Base-by-base conservation (phyloP, 1,140 invertebrate genomes). In the Temnothorax longispinosus region DNA sequence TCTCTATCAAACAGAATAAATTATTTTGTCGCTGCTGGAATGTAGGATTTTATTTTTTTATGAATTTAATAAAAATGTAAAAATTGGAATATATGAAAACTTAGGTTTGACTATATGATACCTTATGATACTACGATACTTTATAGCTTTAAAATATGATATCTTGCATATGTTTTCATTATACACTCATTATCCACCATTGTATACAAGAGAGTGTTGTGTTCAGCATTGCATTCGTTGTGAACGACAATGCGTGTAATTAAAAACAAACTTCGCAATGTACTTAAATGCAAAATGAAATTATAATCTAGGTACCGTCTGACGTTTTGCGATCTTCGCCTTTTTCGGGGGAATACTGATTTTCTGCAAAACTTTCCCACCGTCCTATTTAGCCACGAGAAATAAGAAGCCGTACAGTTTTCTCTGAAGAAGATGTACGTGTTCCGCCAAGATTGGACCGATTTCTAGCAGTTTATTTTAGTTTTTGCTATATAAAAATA, bases 1-100 rank as follows among this genome's bases (percentile, higher is more conserved):
- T 47, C 7, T 60, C 11, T 69, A 56, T 82, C 15, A 82, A 71
- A 82, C 38, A 58, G 50, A 56, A 82, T 13, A 60, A 50, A 60
- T 74, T n/a, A 56, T 47, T 41, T 81, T 81, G 32, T 69, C 65
- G 38, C 21, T 35, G 32, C 67, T 35, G 44, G 27, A 44, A 82
- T 18, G 65, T 58, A 10, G 10, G n/a, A 44, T 72, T 72, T 47
- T 58, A 82, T 47, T 44, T 58, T 13, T 41, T 15, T 6, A 13
- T 69, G 11, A 54, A 56, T 44, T 58, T 71, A 3, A 56, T 58
- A 41, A 72, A 82, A 52, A 47, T 11, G 35, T 27, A 21, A 75
- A 75, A 80, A 52, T 78, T 78, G 27, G 10, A 67, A 67, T 67
- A 11, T 27, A 77, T 38, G 18, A 7, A 67, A 35, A 41, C n/a